These are phyloP conservation scores for Tachina fera DNA, from an alignment of 2,888 invertebrate species.

Conservation along the genomic window DNA sequence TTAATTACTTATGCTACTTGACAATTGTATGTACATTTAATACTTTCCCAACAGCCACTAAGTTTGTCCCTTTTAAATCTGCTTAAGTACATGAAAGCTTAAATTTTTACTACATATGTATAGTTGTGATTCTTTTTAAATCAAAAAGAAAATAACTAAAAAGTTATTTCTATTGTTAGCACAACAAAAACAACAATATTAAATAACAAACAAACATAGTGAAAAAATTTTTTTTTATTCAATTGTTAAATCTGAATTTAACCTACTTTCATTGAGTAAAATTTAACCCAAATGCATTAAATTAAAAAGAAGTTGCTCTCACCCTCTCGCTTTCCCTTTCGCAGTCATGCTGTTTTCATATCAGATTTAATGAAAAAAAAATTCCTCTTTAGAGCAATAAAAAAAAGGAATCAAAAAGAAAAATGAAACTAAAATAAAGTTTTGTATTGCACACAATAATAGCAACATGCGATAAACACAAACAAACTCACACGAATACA, in stretches of 20 bases:
- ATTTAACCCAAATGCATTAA: conserved; percentile 72
- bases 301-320: conserved; percentile 65
- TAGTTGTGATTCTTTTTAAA: conserved; percentile 49
- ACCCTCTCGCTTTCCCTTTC: conserved; percentile 3
- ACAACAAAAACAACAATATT: conserved; percentile 21
- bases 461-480: conserved; percentile 59
- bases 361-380: conserved; percentile 66
- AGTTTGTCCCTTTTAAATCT: too few relatives aligned
- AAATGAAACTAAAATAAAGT: conserved; percentile 68
- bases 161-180: conserved; percentile 44
- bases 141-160: not conserved
- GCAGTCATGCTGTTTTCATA: not conserved
- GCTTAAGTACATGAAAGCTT: too few relatives aligned
- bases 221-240: conserved; percentile 41
- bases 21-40: too few relatives aligned
- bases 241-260: conserved; percentile 68
- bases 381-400: conserved; percentile 75
- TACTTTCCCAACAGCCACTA: too few relatives aligned
- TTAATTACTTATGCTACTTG: too few relatives aligned
- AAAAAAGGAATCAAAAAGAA: conserved; percentile 51
- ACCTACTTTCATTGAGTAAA: conserved; percentile 60
- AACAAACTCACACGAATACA: not conserved
- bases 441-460: conserved; percentile 70
- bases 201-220: conserved; percentile 36
- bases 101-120: not conserved